Evolutionary conservation across 1,140 invertebrate species (phyloP), one percentile per base, ranked within the genome.

Genomic region (Zeugodacus cucurbitae): DNA sequence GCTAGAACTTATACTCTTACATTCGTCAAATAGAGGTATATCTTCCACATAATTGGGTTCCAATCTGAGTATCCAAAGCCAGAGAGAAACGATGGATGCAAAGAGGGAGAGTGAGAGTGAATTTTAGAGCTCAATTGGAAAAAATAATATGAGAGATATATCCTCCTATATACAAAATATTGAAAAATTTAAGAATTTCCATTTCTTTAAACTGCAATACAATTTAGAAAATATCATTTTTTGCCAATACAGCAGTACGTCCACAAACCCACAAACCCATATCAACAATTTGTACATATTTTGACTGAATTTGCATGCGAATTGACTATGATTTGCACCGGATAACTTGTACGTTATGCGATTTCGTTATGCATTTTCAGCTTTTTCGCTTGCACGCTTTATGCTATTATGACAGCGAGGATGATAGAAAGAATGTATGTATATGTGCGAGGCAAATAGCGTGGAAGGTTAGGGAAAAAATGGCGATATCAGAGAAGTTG

Each of bases 301-400:
- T 32, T 67, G 26, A 32, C 26, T 4, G 62, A 29, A 82, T 82
- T 82, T 82, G 20, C 41, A 48, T 54, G 74, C 74, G 74, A 82
- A 82, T 82, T 82, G 74, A 86, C 85, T 59, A 58, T 86, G 85
- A 58, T 86, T 57, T 86, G 48, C 85, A 86, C 32, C 58, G 48
- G 29, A 57, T 59, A 86, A 86, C 37, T 59, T 86, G 85, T 26
- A 58, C 14, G 58, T 86, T 34, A 58, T 58, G 85, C 85, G 44
- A 86, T 86, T 86, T 34, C 48, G 74, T 88, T 88, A 88, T 74
- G 67, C 64, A 62, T 62, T 54, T 48, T n/a, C 41, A 70, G 44
- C 26, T 58, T 67, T 48, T 17, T 54, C 41, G 26, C 48, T 41
- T 74, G 26, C 26, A n/a, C 58, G 22, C 22, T 26, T 62, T 26